These are phyloP conservation scores for Sarcoramphus papa DNA, from an alignment of 2,797 vertebrate species.

Conservation along the genomic window DNA sequence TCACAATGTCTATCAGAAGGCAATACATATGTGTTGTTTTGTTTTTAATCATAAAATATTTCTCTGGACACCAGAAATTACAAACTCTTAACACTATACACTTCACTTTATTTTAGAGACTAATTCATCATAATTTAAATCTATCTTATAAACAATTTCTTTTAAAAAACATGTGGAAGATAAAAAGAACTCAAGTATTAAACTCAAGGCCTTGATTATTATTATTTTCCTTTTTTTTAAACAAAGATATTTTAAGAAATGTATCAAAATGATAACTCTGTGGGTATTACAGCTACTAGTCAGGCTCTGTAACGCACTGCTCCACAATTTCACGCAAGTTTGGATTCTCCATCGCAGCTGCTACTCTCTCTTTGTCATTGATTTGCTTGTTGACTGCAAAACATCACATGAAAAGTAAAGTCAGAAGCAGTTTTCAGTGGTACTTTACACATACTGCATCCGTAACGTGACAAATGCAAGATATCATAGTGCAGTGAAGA, in stretches of 20 bases:
- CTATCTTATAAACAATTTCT: constrained; percentile 59
- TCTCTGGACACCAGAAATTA: constrained; percentile 59
- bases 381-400: constrained; percentile 97
- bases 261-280: background rate
- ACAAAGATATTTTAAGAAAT: constrained; percentile 46
- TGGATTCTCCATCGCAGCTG: constrained; percentile 96
- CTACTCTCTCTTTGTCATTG: constrained; percentile 96
- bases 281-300: constrained; percentile 53
- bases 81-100: constrained; percentile 38
- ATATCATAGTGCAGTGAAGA: accelerated
- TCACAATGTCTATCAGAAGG: constrained; percentile 52
- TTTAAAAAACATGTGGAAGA: constrained; percentile 47
- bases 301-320: constrained; percentile 90
- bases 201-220: constrained; percentile 37
- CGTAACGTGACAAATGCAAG: accelerated
- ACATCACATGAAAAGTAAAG: background rate
- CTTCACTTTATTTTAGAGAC: background rate
- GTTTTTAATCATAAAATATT: constrained; percentile 59
- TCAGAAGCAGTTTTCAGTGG: background rate
- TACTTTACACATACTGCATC: accelerated
- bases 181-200: constrained; percentile 68
- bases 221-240: background rate
- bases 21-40: background rate
- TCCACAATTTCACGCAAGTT: constrained; percentile 93
- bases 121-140: constrained; percentile 48